Percentiles rank a stretch among this genome's conserved stretches.
Evolutionary conservation across 2,113 vertebrate species (phyloP).

Genomic region (pig (Sus scrofa)): DNA sequence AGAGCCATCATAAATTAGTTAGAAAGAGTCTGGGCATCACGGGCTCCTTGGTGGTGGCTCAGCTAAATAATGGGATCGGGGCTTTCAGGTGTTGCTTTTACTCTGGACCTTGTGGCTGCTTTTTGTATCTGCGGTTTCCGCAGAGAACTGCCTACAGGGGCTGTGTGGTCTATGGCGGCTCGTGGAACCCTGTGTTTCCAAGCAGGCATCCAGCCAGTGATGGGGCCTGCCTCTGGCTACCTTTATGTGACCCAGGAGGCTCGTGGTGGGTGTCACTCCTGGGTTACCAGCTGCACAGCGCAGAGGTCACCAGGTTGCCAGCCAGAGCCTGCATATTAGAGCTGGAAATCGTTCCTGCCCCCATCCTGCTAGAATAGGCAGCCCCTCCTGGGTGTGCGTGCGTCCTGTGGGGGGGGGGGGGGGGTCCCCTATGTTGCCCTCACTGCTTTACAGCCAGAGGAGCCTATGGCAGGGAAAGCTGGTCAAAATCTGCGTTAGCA

Average conservation of each 20-base stretch:
- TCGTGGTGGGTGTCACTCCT: not conserved
- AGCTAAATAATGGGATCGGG: not conserved
- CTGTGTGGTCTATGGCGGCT: not conserved
- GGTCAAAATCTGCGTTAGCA: not conserved
- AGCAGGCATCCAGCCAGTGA: not conserved
- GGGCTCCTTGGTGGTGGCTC: not conserved
- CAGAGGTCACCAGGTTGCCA: not conserved
- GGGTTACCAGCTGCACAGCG: not conserved
- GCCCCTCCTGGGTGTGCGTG: not conserved
- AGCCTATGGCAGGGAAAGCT: rapidly evolving
- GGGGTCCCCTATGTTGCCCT: not conserved
- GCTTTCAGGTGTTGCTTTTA: not conserved
- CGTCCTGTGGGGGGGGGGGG: too few species aligned
- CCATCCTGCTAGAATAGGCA: rapidly evolving
- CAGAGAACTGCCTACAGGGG: not conserved
- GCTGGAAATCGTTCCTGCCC: not conserved
- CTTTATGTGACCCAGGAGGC: not conserved
- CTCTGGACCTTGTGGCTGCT: not conserved
- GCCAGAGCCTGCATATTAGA: not conserved
- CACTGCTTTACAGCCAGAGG: not conserved
- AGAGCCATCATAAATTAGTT: not conserved
- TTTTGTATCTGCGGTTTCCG: not conserved
- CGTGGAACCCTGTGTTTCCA: not conserved
- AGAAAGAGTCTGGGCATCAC: not conserved
- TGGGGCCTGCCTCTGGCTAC: not conserved